Percentiles rank a stretch among this genome's conserved stretches.
These are phyloP conservation scores for Mus caroli DNA, from an alignment of 2,797 vertebrate genomes.

Conservation along the genomic window DNA sequence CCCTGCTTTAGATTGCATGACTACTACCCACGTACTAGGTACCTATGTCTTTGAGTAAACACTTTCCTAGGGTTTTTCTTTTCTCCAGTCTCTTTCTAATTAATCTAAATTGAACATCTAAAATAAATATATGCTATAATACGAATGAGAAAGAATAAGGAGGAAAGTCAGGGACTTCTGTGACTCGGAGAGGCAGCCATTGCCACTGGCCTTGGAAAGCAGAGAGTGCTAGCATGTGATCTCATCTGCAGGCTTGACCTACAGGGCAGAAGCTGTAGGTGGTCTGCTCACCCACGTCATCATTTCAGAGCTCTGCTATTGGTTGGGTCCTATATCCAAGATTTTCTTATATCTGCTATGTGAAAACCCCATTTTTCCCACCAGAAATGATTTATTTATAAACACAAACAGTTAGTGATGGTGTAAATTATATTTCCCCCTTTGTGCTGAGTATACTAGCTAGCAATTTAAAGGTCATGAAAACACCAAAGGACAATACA, in stretches of 20 bases:
- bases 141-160: background rate
- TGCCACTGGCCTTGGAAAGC: background rate
- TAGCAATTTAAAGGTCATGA: background rate
- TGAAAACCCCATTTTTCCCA: background rate
- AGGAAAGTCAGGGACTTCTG: background rate
- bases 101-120: background rate
- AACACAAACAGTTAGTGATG: background rate
- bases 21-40: background rate
- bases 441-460: background rate
- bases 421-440: conserved; percentile 16
- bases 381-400: conserved; percentile 31
- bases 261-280: background rate
- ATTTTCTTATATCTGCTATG: background rate
- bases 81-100: background rate
- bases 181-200: background rate
- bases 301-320: background rate
- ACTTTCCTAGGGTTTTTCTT: background rate
- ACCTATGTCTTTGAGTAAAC: background rate
- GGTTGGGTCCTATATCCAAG: background rate
- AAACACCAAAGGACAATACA: conserved; percentile 1
- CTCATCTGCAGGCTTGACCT: background rate
- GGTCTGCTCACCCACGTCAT: conserved; percentile 30
- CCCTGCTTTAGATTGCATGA: background rate
- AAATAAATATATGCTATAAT: background rate
- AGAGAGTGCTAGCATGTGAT: background rate